phyloP scores from a whole-genome alignment of 23 tunicate genomes.

The Botrylloides violaceus region DNA sequence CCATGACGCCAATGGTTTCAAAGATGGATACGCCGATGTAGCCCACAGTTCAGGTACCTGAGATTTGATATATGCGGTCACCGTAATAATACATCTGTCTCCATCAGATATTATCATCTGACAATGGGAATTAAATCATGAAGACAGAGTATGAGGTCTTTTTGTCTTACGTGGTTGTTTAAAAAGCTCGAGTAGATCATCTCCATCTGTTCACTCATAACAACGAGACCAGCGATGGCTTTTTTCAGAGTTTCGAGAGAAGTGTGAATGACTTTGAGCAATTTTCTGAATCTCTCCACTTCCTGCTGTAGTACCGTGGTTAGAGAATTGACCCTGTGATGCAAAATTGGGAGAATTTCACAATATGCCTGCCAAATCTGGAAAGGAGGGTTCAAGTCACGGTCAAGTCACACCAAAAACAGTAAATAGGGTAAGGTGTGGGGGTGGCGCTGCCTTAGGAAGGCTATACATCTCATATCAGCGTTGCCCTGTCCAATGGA shows the following conservation, averaged over 20 bases:
- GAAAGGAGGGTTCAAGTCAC: too few relatives aligned
- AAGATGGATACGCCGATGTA: conserved; percentile 84
- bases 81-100: too few relatives aligned
- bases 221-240: conserved; percentile 99
- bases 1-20: conserved; percentile 93
- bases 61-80: not conserved
- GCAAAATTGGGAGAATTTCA: too few relatives aligned
- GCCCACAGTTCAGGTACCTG: conserved; percentile 88
- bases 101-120: too few relatives aligned
- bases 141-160: too few relatives aligned
- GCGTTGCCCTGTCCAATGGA: too few relatives aligned
- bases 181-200: conserved; percentile 85
- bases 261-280: conserved; percentile 60
- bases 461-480: too few relatives aligned
- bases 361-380: too few relatives aligned
- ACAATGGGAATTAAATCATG: too few relatives aligned
- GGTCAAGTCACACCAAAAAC: too few relatives aligned
- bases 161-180: conserved; percentile 87
- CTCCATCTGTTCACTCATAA: conserved; percentile 99
- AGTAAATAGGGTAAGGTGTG: too few relatives aligned
- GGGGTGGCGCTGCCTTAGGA: too few relatives aligned
- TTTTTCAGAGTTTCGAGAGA: conserved; percentile 82
- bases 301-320: conserved; percentile 97
- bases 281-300: conserved; percentile 90
- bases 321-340: conserved; percentile 77